Percentiles rank a stretch among this genome's conserved stretches.
These are phyloP conservation scores for Myotis daubentonii DNA, from an alignment of 2,797 vertebrate species.

Conservation along the genomic window DNA sequence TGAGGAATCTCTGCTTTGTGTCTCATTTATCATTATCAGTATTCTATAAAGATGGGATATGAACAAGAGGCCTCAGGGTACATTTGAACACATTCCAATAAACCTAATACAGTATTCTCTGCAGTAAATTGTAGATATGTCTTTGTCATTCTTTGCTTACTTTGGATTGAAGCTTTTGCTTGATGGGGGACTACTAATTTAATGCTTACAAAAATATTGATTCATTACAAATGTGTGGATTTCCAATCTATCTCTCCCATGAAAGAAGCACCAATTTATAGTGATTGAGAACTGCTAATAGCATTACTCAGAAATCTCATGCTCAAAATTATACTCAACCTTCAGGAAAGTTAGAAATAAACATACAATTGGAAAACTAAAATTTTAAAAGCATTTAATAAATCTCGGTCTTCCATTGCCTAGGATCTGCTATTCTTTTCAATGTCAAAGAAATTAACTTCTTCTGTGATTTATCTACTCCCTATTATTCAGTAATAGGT, in stretches of 20 bases:
- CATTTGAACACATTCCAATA: neutral
- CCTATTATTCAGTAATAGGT: neutral
- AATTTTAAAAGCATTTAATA: neutral
- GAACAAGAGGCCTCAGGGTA: neutral
- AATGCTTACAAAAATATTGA: conserved; percentile 16
- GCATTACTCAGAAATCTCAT: neutral
- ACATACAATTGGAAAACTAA: neutral
- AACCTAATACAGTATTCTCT: neutral
- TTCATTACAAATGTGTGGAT: neutral
- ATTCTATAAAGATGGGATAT: neutral
- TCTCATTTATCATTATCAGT: neutral
- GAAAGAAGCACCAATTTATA: neutral
- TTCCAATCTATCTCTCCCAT: neutral
- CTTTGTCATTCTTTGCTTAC: neutral
- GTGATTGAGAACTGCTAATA: neutral
- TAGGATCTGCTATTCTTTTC: neutral
- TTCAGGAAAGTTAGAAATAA: neutral
- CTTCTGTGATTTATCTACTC: neutral
- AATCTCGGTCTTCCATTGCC: neutral
- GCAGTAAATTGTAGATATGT: neutral
- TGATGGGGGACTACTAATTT: neutral
- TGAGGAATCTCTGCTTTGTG: neutral
- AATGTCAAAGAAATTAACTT: neutral
- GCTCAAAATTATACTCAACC: neutral
- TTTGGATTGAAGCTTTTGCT: neutral